Percentiles rank a stretch among this genome's conserved stretches.
phyloP scores from a whole-genome alignment of 2,113 vertebrate genomes.

The Tenebrosternarchus preto region DNA sequence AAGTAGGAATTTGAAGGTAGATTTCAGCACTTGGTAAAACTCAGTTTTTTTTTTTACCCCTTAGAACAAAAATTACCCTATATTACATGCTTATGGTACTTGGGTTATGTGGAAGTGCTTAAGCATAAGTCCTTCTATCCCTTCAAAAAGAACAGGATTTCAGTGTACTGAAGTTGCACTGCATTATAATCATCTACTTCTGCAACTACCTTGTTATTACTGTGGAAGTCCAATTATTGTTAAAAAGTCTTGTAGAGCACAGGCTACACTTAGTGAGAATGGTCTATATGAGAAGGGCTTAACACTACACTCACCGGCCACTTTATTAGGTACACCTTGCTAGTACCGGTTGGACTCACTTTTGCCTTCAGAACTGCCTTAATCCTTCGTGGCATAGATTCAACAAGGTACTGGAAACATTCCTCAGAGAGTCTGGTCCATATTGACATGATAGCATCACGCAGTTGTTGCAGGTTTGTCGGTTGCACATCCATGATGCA shows the following conservation, averaged over 20 bases:
- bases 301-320: too few species aligned
- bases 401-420: too few species aligned
- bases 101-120: neutral
- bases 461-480: too few species aligned
- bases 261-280: neutral
- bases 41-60: neutral
- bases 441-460: too few species aligned
- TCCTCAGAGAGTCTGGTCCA: too few species aligned
- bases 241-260: neutral
- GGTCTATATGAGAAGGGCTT: constrained; percentile 6
- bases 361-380: too few species aligned
- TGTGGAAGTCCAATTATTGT: neutral
- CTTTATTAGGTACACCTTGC: too few species aligned
- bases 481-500: too few species aligned
- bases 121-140: neutral
- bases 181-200: neutral
- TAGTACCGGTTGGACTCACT: too few species aligned
- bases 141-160: neutral
- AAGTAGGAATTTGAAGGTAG: constrained; percentile 59
- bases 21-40: constrained; percentile 23
- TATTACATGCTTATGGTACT: neutral
- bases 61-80: neutral
- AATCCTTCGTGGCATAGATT: too few species aligned
- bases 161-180: too few species aligned
- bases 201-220: neutral